Evolutionary conservation across 2,113 vertebrate species (phyloP).

Genomic region (Sapajus apella): DNA sequence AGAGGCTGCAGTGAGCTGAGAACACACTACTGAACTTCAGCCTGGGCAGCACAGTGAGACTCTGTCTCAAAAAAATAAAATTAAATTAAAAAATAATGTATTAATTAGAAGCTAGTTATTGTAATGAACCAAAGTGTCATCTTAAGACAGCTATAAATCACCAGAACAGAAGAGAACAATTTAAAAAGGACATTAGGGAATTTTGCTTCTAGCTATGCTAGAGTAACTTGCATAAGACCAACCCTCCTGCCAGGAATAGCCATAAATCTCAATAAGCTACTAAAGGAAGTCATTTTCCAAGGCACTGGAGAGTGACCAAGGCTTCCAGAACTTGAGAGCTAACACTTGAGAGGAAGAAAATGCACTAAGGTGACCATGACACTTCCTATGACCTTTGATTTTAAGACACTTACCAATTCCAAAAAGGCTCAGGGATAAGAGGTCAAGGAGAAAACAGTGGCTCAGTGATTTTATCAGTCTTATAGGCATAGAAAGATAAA

Average conservation of each 20-base stretch:
- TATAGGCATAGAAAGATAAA: neutral
- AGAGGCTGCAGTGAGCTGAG: no score
- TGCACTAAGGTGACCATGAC: neutral
- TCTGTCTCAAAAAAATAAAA: no score
- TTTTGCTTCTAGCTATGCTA: neutral
- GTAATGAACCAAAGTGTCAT: neutral
- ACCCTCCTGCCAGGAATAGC: neutral
- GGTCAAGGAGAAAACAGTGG: neutral
- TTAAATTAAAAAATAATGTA: no score
- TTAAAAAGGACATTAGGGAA: neutral
- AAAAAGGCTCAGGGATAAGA: neutral
- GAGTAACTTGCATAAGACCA: neutral
- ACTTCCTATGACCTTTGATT: neutral
- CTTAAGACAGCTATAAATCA: slow-evolving; percentile 35
- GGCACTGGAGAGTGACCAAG: neutral
- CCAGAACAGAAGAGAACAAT: neutral
- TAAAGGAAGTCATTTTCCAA: slow-evolving; percentile 16
- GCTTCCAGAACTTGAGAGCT: neutral
- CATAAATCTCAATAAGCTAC: slow-evolving; percentile 39
- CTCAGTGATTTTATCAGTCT: neutral
- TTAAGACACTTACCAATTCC: neutral
- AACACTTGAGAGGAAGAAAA: neutral
- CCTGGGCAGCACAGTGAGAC: no score
- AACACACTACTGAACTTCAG: no score
- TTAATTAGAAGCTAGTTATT: neutral